Base-by-base conservation (phyloP, 2,113 vertebrate species). In the Platysternon megacephalum region DNA sequence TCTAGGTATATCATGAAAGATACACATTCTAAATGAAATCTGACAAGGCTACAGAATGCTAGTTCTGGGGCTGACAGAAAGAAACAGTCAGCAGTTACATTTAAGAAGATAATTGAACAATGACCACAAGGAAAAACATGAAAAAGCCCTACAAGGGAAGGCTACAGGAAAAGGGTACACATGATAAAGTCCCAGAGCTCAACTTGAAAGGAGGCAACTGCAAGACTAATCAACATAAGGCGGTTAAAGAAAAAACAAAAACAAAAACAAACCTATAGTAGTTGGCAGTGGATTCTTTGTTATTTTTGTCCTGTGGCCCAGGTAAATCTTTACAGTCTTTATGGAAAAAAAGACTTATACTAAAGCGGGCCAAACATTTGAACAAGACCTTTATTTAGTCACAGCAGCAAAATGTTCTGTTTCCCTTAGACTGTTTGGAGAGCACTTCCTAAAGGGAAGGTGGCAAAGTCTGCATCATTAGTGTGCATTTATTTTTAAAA, bases 351-450 rank as follows among this genome's bases (percentile, higher is more conserved):
- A 49, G 53, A 56, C 5, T 65, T 82, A 93, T 65, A 81, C 0
- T 10, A 24, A 93, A 96, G 90, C 46, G 68, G 88, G 83, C 86
- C 89, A 95, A 84, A 58, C 22, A 65, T 83, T 56, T 58, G 79
- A 96, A 96, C 90, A 98, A 93, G 94, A 79, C 49, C 78, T 93
- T 81, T 86, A 93, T 96, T 97, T 95, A 97, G 90, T 85, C 89
- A 78, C 22, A 42, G 51, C 65, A 95, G 84, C 87, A 92, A 91
- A 96, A 81, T 0, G 2, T 83, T 96, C 93, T 97, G 89, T 97
- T 93, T 97, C 93, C 89, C 85, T 93, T 93, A 1, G 1, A 52
- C 82, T 81, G 86, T 93, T 93, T 89, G 83, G 61, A 95, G 79
- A 95, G 14, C 42, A 91, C 61, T 96, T 96, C 87, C 86, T 89